These are phyloP conservation scores for Platichthys flesus DNA, from an alignment of 2,113 vertebrate genomes.

Conservation along the genomic window DNA sequence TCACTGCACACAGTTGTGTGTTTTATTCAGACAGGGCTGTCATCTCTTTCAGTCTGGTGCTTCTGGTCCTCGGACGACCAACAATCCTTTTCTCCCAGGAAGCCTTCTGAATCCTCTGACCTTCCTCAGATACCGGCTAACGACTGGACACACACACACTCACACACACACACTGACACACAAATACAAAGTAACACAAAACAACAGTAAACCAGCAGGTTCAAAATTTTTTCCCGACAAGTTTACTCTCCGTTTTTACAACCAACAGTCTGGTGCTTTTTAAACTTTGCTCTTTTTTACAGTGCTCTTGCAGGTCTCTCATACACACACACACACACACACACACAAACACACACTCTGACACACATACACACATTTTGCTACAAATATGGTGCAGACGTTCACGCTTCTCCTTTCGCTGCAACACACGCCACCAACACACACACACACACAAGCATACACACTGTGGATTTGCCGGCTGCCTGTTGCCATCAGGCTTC, in stretches of 20 bases:
- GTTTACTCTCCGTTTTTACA: slow-evolving; percentile 75
- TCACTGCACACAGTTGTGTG: neutral
- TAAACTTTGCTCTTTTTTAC: slow-evolving; percentile 74
- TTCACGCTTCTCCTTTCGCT: slow-evolving; percentile 23
- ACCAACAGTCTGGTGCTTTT: slow-evolving; percentile 81
- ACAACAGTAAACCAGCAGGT: slow-evolving; percentile 75
- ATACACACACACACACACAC: slow-evolving; percentile 18
- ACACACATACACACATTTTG: slow-evolving; percentile 8
- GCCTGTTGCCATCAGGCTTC: slow-evolving; percentile 66
- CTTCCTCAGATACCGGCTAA: slow-evolving; percentile 74
- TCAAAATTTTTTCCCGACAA: slow-evolving; percentile 52
- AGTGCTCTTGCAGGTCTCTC: slow-evolving; percentile 65
- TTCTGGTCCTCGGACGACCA: slow-evolving; percentile 61
- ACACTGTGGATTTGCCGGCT: slow-evolving; percentile 72
- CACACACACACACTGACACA: neutral
- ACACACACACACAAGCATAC: slow-evolving; percentile 48
- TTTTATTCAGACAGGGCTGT: slow-evolving; percentile 61
- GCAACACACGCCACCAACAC: slow-evolving; percentile 33
- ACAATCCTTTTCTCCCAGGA: slow-evolving; percentile 59
- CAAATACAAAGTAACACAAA: slow-evolving; percentile 48
- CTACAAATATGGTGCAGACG: slow-evolving; percentile 51
- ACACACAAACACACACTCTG: slow-evolving; percentile 10
- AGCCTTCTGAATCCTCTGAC: slow-evolving; percentile 73
- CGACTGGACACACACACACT: slow-evolving; percentile 50
- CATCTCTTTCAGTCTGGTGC: slow-evolving; percentile 74